phyloP scores from a whole-genome alignment of 2,797 vertebrate genomes.

The Perdix hodgsoniae region DNA sequence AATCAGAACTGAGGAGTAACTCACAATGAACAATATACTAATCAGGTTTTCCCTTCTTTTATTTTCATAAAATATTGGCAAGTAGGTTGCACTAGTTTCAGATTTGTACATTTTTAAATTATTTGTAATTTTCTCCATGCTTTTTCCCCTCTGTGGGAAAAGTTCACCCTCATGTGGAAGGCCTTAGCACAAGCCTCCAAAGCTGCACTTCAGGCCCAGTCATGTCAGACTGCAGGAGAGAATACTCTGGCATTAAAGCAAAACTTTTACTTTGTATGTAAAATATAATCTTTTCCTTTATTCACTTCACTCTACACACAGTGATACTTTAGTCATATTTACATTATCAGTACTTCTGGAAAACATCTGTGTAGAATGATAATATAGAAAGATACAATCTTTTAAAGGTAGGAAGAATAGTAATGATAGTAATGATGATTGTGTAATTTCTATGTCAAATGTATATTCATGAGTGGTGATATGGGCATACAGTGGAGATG shows the following conservation, averaged over 20 bases:
- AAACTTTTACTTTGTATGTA: not conserved
- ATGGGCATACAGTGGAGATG: not conserved
- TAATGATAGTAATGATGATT: not conserved
- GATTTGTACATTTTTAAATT: conserved; percentile 45
- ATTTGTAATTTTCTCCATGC: conserved; percentile 28
- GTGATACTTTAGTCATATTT: not conserved
- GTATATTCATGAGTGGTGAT: not conserved
- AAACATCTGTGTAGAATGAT: not conserved
- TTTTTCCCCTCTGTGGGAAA: not conserved
- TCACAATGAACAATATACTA: conserved; percentile 33
- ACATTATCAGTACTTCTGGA: not conserved
- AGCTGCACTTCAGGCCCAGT: not conserved
- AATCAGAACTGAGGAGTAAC: conserved; percentile 1
- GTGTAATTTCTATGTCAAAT: not conserved
- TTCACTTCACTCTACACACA: not conserved
- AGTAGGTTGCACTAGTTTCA: conserved; percentile 31
- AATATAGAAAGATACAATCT: not conserved
- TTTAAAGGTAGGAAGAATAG: not conserved
- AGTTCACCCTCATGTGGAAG: conserved; percentile 42
- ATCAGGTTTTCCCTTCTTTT: conserved; percentile 25
- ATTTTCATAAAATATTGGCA: conserved; percentile 43
- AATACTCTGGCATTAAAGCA: not conserved
- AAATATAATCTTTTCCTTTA: not conserved
- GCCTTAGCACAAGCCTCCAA: not conserved
- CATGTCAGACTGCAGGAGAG: not conserved